These are phyloP conservation scores for Neosilurus hyrtlii DNA, from an alignment of 2,797 vertebrate genomes.

Conservation along the genomic window DNA sequence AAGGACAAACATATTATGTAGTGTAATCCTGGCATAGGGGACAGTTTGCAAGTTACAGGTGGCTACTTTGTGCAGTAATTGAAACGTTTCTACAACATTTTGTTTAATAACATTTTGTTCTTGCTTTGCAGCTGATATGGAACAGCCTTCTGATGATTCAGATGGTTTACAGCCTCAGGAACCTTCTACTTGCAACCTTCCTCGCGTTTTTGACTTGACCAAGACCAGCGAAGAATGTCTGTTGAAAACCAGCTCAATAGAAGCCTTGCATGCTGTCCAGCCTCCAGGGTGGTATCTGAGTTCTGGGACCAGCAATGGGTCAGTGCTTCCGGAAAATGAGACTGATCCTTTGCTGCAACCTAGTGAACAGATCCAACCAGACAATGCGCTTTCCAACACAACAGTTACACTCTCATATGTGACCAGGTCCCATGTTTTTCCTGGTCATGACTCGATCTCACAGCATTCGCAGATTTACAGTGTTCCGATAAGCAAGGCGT, in stretches of 20 bases:
- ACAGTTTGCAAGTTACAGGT: not conserved
- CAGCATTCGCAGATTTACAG: conserved; percentile 62
- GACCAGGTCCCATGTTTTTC: conserved; percentile 75
- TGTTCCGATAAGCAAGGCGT: conserved; percentile 64
- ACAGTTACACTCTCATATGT: conserved; percentile 81
- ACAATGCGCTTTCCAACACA: conserved; percentile 75
- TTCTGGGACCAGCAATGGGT: conserved; percentile 57
- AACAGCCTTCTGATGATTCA: conserved; percentile 68
- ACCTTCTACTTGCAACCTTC: conserved; percentile 63
- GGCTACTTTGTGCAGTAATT: not conserved
- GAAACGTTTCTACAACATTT: not conserved
- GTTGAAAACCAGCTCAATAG: conserved; percentile 58
- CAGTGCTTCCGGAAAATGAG: conserved; percentile 60
- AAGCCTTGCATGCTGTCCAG: conserved; percentile 63
- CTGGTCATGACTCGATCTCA: conserved; percentile 62
- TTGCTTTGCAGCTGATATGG: conserved; percentile 74
- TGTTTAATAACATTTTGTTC: not conserved
- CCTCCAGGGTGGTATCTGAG: conserved; percentile 66
- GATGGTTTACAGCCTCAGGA: conserved; percentile 76
- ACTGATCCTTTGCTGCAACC: conserved; percentile 59
- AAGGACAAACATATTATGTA: too few relatives aligned
- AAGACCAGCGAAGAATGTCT: conserved; percentile 65
- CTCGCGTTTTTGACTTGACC: conserved; percentile 67
- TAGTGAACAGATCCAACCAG: conserved; percentile 69
- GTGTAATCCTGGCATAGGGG: too few relatives aligned